A percentile compares a stretch with the other conserved stretches of the same genome.
phyloP scores from a whole-genome alignment of 2,113 vertebrate species.

The Nycticebus coucang region DNA sequence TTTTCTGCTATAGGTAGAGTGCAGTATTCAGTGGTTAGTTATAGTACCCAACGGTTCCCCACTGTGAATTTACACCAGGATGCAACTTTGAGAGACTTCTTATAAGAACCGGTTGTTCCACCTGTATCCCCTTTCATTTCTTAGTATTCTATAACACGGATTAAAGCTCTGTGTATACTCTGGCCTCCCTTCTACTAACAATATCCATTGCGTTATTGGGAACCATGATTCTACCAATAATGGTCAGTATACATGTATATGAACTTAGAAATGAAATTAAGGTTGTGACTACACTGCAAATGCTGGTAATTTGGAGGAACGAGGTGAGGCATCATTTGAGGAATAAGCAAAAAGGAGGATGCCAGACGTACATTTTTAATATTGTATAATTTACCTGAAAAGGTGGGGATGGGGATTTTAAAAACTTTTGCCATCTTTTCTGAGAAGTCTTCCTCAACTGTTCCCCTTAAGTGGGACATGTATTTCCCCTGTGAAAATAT shows the following conservation, averaged over 20 bases:
- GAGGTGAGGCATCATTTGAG: background rate
- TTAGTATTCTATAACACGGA: background rate
- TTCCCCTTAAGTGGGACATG: background rate
- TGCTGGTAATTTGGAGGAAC: background rate
- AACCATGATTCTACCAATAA: background rate
- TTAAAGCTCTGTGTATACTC: background rate
- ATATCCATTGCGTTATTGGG: background rate
- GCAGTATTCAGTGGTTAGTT: background rate
- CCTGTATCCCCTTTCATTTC: background rate
- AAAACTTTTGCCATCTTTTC: background rate
- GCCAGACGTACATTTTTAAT: background rate
- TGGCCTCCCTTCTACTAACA: background rate
- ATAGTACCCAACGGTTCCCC: background rate
- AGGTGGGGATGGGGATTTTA: rapidly evolving
- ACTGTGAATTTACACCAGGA: background rate
- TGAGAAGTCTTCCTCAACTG: background rate
- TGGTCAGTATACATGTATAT: background rate
- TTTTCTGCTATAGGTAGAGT: background rate
- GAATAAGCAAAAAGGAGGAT: background rate
- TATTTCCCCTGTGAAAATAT: background rate
- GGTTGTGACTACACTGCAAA: background rate
- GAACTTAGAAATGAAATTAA: background rate
- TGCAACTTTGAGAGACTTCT: background rate
- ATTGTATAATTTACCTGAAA: background rate
- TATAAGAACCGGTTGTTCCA: background rate